These are phyloP conservation scores for Mantis religiosa DNA, from an alignment of 2,888 invertebrate genomes.

Conservation along the genomic window DNA sequence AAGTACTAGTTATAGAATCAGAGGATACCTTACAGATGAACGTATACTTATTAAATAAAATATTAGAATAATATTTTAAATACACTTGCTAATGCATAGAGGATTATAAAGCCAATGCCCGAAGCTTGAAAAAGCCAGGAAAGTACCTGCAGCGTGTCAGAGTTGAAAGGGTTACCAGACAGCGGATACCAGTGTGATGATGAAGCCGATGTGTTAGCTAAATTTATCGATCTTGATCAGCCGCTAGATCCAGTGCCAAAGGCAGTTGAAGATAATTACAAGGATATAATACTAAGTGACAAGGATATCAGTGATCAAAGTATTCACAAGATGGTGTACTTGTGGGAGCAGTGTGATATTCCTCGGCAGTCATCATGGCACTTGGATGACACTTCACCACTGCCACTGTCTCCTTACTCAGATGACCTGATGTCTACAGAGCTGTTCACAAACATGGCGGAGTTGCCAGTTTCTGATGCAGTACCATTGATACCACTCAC, in stretches of 20 bases:
- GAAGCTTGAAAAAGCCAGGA: background rate
- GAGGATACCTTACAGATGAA: too few relatives aligned
- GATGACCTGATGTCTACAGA: too few relatives aligned
- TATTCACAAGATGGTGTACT: background rate
- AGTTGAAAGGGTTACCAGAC: background rate
- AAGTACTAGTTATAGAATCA: too few relatives aligned
- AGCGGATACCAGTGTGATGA: background rate
- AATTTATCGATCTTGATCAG: background rate
- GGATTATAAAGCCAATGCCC: background rate
- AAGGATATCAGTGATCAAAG: background rate
- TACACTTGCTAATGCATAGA: background rate
- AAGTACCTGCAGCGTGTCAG: background rate
- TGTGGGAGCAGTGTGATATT: background rate
- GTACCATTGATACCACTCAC: too few relatives aligned
- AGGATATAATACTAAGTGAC: background rate
- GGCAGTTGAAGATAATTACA: background rate
- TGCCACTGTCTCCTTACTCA: background rate
- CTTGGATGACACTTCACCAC: background rate
- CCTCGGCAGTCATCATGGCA: too few relatives aligned
- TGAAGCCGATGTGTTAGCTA: background rate
- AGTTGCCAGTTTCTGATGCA: too few relatives aligned
- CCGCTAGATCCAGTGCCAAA: background rate
- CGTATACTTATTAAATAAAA: too few relatives aligned
- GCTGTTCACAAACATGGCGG: too few relatives aligned
- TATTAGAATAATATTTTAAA: too few relatives aligned